These are phyloP conservation scores for Carollia perspicillata DNA, from an alignment of 2,113 vertebrate species.

Conservation along the genomic window DNA sequence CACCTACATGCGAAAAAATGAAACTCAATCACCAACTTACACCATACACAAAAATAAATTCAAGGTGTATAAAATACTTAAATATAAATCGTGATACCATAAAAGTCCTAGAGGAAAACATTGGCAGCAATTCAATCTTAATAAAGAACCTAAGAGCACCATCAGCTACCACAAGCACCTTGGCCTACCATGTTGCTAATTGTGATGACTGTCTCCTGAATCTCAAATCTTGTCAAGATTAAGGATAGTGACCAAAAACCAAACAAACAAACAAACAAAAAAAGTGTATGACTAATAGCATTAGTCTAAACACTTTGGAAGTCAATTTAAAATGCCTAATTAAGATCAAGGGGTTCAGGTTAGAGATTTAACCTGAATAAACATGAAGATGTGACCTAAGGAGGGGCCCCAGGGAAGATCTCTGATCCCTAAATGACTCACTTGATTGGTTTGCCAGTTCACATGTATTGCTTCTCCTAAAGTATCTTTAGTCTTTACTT, in stretches of 20 bases:
- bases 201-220: neutral
- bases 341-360: neutral
- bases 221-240: neutral
- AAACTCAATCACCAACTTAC: no score
- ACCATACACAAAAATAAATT: no score
- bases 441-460: neutral
- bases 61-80: no score
- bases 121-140: neutral
- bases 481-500: neutral
- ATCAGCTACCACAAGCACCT: neutral
- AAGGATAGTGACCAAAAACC: neutral
- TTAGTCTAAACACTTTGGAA: neutral
- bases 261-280: neutral
- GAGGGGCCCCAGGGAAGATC: neutral
- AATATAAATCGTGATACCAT: no score
- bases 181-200: neutral
- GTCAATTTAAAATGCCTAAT: neutral
- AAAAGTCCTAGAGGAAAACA: no score
- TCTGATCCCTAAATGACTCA: neutral
- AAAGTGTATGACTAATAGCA: neutral
- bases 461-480: neutral
- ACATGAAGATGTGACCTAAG: neutral
- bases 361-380: conserved; percentile 18
- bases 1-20: no score
- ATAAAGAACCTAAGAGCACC: neutral